Evolutionary conservation across 1,140 invertebrate genomes (phyloP).

Genomic region (Sitophilus oryzae): DNA sequence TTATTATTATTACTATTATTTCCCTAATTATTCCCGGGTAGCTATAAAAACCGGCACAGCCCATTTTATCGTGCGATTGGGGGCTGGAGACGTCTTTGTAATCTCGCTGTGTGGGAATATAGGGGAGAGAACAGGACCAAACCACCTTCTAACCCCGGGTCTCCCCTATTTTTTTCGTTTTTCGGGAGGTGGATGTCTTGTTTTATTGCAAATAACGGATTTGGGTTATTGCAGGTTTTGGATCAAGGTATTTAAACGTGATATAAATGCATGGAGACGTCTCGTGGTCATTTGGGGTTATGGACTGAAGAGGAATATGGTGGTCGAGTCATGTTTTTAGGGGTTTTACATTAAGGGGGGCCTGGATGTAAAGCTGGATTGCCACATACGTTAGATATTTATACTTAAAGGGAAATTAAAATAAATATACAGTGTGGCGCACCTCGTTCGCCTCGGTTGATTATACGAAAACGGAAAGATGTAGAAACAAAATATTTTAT

Average conservation of each 20-base stretch:
- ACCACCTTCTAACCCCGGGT: neutral
- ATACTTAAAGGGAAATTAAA: too few relatives aligned
- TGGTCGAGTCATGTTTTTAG: too few relatives aligned
- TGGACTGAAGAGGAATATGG: too few relatives aligned
- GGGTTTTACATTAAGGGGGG: too few relatives aligned
- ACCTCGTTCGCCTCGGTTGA: too few relatives aligned
- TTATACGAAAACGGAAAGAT: too few relatives aligned
- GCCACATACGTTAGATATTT: too few relatives aligned
- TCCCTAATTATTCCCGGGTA: neutral
- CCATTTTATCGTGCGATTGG: neutral
- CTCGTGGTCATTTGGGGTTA: neutral
- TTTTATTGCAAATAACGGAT: neutral
- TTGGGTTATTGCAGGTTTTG: neutral
- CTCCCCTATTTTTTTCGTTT: neutral
- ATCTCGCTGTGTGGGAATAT: neutral
- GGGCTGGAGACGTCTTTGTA: too few relatives aligned
- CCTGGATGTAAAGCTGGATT: too few relatives aligned
- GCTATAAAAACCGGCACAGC: neutral
- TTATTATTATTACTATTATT: neutral
- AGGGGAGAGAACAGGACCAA: neutral
- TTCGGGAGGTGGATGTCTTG: too few relatives aligned
- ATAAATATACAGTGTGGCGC: too few relatives aligned
- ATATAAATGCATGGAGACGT: neutral
- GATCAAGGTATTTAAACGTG: neutral
- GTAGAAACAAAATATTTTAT: too few relatives aligned